These are phyloP conservation scores for Ginglymostoma cirratum DNA, from an alignment of 2,113 vertebrate species.

Conservation along the genomic window DNA sequence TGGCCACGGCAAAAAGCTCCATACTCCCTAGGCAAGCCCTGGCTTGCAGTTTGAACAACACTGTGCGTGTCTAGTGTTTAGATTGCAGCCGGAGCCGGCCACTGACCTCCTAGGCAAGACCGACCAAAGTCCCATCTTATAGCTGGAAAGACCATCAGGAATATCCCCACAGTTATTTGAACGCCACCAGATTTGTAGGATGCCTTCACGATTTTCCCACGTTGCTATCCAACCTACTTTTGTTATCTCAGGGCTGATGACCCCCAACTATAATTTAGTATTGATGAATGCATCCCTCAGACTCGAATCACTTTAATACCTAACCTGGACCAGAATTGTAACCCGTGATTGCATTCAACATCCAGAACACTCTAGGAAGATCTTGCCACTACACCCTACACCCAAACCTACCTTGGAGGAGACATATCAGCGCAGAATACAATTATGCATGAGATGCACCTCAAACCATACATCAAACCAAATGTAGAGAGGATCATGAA, in stretches of 20 bases:
- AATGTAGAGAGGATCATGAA: background rate
- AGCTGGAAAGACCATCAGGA: background rate
- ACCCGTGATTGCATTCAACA: background rate
- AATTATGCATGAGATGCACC: background rate
- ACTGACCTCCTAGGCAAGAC: background rate
- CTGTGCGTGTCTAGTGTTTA: background rate
- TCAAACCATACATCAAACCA: background rate
- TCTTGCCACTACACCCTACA: background rate
- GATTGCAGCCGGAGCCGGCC: background rate
- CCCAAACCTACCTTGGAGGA: background rate
- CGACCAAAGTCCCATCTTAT: background rate
- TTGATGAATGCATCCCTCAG: background rate
- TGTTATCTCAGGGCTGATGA: background rate
- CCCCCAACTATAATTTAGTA: background rate
- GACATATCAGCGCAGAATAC: background rate
- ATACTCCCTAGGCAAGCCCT: background rate
- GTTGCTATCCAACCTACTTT: background rate
- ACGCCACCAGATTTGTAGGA: background rate
- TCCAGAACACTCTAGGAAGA: background rate
- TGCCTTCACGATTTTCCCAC: background rate
- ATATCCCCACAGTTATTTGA: background rate
- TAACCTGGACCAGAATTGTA: background rate
- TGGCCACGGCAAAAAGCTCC: background rate
- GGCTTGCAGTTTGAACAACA: background rate
- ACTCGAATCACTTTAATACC: background rate